Evolutionary conservation across 2,113 vertebrate genomes (phyloP).

Genomic region (Erythrocercus mccallii): DNA sequence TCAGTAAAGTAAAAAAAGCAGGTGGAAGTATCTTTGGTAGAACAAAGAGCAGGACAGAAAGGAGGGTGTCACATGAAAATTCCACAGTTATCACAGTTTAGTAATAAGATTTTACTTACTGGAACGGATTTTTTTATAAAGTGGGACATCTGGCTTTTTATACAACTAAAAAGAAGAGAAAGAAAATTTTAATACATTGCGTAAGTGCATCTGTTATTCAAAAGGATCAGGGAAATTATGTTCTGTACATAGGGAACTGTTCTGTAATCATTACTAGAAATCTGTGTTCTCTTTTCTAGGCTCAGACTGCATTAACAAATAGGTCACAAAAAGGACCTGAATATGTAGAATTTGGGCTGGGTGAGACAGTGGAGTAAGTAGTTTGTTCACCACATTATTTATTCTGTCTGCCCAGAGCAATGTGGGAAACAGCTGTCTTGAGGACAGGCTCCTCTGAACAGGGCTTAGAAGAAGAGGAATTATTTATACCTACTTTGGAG

Average conservation of each 20-base stretch:
- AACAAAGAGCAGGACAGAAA: background rate
- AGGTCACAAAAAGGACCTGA: background rate
- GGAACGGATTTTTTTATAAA: conserved; percentile 98
- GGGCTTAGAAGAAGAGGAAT: background rate
- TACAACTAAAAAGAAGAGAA: conserved; percentile 81
- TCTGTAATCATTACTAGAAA: background rate
- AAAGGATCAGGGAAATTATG: background rate
- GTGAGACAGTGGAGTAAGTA: background rate
- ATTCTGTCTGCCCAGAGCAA: background rate
- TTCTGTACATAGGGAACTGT: background rate
- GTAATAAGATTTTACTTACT: conserved; percentile 80
- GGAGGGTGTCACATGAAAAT: background rate
- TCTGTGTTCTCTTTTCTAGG: background rate
- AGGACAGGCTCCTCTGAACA: background rate
- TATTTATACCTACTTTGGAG: background rate
- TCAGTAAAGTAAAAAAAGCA: background rate
- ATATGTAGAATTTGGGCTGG: background rate
- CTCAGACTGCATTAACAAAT: background rate
- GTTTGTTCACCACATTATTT: background rate
- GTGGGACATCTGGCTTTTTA: conserved; percentile 97
- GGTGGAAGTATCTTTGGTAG: background rate
- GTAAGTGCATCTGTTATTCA: background rate
- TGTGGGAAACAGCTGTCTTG: background rate
- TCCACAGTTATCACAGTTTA: background rate
- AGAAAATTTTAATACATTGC: conserved; percentile 31